Conservation (phyloP, 2,797 vertebrate genomes). For the Psittacula echo region DNA sequence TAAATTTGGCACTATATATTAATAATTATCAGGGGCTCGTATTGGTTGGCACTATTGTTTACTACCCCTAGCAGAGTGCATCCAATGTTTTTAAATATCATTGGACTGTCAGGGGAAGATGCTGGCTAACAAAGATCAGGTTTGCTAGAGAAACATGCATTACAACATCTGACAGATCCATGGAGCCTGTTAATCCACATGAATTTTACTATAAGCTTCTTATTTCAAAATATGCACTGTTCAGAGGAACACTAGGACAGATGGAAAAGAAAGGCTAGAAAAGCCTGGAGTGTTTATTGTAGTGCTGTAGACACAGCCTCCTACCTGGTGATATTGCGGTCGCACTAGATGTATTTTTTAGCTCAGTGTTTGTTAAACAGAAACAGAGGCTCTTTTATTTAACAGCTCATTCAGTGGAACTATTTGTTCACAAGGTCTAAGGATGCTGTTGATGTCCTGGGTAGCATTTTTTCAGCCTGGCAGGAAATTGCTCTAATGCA, state of each 20-base stretch:
- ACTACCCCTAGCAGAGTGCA: neutral
- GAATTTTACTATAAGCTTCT: neutral
- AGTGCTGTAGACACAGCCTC: neutral
- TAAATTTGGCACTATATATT: neutral
- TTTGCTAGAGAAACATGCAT: neutral
- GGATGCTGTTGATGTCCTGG: neutral
- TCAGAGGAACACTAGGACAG: neutral
- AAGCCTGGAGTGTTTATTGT: neutral
- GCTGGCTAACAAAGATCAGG: neutral
- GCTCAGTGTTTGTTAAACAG: slow-evolving; percentile 8
- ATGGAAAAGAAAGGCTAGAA: slow-evolving; percentile 23
- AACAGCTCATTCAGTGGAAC: neutral
- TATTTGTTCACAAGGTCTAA: slow-evolving; percentile 15
- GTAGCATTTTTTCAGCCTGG: neutral
- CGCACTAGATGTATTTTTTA: neutral
- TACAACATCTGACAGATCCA: neutral
- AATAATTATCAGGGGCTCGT: neutral
- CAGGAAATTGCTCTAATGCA: neutral
- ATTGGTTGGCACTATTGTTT: neutral
- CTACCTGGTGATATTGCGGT: slow-evolving; percentile 1
- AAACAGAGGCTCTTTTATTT: slow-evolving; percentile 11
- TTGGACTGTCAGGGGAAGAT: neutral
- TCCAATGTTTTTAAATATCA: neutral
- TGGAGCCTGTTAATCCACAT: neutral
- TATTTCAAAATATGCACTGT: neutral